These are phyloP conservation scores for Orius insidiosus DNA, from an alignment of 1,140 invertebrate species.

Conservation along the genomic window DNA sequence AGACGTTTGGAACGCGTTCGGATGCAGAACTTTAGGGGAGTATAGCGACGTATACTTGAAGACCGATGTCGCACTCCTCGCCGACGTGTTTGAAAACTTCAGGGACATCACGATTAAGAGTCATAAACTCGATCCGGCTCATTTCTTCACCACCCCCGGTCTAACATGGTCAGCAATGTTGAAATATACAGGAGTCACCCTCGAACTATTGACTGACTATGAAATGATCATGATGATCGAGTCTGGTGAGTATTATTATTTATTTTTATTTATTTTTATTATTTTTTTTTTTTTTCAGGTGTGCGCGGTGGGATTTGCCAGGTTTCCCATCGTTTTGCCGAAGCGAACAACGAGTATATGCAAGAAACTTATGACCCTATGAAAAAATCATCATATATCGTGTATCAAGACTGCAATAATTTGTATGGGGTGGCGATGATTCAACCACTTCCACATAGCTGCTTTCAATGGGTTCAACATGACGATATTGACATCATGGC, in stretches of 20 bases:
- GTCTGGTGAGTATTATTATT: slow-evolving; percentile 2
- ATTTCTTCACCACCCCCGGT: slow-evolving; percentile 3
- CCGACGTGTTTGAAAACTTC: slow-evolving; percentile 28
- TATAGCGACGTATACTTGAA: slow-evolving; percentile 29
- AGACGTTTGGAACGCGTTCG: slow-evolving; percentile 26
- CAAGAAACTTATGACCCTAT: no score
- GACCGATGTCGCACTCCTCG: slow-evolving; percentile 26
- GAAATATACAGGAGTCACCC: slow-evolving; percentile 6
- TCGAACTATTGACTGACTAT: slow-evolving; percentile 20
- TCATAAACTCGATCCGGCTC: slow-evolving; percentile 10
- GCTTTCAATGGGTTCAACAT: background rate
- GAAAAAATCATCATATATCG: no score
- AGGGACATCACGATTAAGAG: slow-evolving; percentile 9
- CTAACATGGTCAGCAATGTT: slow-evolving; percentile 7
- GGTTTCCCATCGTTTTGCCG: background rate
- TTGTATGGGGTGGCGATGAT: slow-evolving; percentile 3
- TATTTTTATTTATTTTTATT: no score
- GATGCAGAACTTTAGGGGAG: slow-evolving; percentile 19
- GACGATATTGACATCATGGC: background rate
- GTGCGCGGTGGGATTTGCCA: background rate
- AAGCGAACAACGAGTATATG: slow-evolving; percentile 3
- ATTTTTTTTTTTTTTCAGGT: background rate
- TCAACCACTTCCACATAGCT: background rate
- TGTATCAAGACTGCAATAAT: background rate
- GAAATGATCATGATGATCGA: slow-evolving; percentile 23